Evolutionary conservation across 1,140 invertebrate genomes (phyloP), one percentile per base, ranked within the genome.

Genomic region (Orchesella cincta): DNA sequence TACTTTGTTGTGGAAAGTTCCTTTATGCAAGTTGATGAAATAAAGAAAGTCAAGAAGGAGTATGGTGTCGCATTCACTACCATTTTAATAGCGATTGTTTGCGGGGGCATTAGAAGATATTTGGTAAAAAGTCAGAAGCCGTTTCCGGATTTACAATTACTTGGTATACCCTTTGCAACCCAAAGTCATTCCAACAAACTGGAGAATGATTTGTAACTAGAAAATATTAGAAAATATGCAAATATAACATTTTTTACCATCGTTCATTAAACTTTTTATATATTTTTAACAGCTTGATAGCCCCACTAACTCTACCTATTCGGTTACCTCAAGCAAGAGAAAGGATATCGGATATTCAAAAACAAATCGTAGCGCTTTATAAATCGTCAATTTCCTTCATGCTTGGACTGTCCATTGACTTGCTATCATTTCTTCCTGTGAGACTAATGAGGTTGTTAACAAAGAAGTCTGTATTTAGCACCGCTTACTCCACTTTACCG

Each of bases 401-500:
- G 2, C 29, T 67, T 1, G 29, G 14, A 12, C 14, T 29, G 29
- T 3, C 31, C 2, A 33, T 67, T 31, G 33, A 67, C 31, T 12
- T 14, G 2, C 31, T 67, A 14, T 29, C 62, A 8, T 67, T 26
- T 33, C 31, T 67, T 14, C 62, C 62, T 12, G n/a, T 67, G 3
- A 3, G 8, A 3, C 8, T 67, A 5, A 31, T 67, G 31, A 67
- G 31, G 33, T 33, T 14, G 8, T 14, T 67, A 1, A 23, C 62
- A 29, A 29, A 31, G 23, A 67, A 67, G n/a, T 67, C 62, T 29
- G 31, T 67, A 12, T 29, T 67, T 12, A 67, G 62, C n/a, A 67
- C 62, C 8, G 26, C 62, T 1, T 67, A 67, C 29, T 67, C 62
- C 29, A 67, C 62, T 3, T 14, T 67, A 18, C 62, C 62, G 12